These are phyloP conservation scores for Triops longicaudatus DNA, from an alignment of 1,140 invertebrate species.

Conservation along the genomic window DNA sequence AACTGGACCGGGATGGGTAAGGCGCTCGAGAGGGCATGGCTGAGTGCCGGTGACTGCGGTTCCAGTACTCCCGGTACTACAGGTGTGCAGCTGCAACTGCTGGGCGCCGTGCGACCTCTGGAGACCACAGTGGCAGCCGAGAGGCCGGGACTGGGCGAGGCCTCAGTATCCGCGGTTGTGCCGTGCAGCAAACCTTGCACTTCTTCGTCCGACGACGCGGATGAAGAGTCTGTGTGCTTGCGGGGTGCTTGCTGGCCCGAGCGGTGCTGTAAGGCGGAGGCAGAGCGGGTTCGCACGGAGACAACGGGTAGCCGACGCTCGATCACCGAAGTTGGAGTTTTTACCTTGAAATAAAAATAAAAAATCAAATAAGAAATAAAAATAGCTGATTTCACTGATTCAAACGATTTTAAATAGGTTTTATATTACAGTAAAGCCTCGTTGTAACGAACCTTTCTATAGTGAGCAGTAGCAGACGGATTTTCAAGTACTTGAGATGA, in stretches of 20 bases:
- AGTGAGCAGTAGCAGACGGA: too few relatives aligned
- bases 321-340: conserved; percentile 16
- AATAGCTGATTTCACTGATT: too few relatives aligned
- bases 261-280: conserved; percentile 28
- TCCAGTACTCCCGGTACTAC: background rate
- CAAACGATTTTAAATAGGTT: too few relatives aligned
- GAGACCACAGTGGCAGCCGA: background rate
- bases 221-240: conserved; percentile 39
- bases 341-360: too few relatives aligned
- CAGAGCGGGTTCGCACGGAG: conserved; percentile 10
- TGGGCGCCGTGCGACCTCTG: background rate
- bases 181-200: conserved; percentile 51
- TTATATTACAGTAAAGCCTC: too few relatives aligned
- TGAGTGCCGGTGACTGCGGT: background rate
- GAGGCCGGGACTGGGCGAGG: conserved; percentile 9
- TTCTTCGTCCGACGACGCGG: conserved; percentile 54
- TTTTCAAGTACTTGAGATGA: too few relatives aligned
- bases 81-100: background rate
- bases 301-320: conserved; percentile 21
- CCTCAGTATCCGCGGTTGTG: conserved; percentile 33
- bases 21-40: conserved; percentile 34
- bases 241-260: conserved; percentile 34
- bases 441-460: too few relatives aligned
- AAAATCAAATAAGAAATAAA: too few relatives aligned
- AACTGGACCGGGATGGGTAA: conserved; percentile 72